A percentile compares a stretch with the other conserved stretches of the same genome.
Conservation (phyloP, 2,888 invertebrate genomes). For the Philopedon plagiatum region DNA sequence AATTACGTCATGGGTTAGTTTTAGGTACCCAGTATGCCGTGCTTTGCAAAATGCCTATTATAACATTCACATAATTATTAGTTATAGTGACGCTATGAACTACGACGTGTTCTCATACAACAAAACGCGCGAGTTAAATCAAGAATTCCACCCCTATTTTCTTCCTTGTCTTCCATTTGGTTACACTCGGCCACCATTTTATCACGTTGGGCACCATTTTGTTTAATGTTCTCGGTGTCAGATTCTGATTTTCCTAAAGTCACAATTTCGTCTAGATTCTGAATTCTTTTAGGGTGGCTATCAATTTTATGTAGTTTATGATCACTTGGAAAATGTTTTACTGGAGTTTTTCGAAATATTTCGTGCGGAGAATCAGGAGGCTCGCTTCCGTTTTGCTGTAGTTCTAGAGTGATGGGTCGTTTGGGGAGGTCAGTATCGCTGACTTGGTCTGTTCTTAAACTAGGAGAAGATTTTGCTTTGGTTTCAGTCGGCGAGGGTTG, state of each 20-base stretch:
- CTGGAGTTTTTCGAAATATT: conserved; percentile 18
- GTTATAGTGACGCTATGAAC: conserved; percentile 60
- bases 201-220: conserved; percentile 44
- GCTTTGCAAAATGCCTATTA: too few relatives aligned
- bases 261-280: conserved; percentile 63
- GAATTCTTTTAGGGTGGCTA: conserved; percentile 31
- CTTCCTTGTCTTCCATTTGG: conserved; percentile 39
- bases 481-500: conserved; percentile 22
- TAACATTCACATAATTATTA: too few relatives aligned
- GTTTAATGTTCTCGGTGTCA: conserved; percentile 37
- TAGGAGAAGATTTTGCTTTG: conserved; percentile 13
- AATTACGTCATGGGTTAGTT: too few relatives aligned
- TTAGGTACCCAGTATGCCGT: too few relatives aligned
- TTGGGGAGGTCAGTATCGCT: neutral
- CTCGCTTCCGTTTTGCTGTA: conserved; percentile 33
- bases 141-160: conserved; percentile 64
- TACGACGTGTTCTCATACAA: conserved; percentile 68
- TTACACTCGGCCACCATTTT: conserved; percentile 39
- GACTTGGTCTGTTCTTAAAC: neutral
- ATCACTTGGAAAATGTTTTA: conserved; percentile 18
- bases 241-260: conserved; percentile 56
- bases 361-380: conserved; percentile 7
- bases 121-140: conserved; percentile 72
- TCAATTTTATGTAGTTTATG: conserved; percentile 9
- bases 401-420: conserved; percentile 34